Conservation (phyloP, 2,888 invertebrate species). For the Sesamia inferens region DNA sequence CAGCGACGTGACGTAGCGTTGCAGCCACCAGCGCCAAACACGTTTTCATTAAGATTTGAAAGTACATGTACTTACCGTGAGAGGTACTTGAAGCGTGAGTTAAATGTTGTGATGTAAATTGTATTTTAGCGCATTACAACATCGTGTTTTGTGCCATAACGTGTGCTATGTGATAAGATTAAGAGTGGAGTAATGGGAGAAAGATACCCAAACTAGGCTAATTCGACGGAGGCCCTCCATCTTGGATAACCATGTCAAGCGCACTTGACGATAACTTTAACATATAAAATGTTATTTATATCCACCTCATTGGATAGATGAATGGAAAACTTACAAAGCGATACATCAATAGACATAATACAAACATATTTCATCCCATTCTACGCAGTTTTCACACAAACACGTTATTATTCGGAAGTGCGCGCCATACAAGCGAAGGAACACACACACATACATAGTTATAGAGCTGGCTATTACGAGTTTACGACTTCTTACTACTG, state of each 20-base stretch:
- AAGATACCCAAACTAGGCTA: conserved; percentile 55
- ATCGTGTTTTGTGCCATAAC: conserved; percentile 47
- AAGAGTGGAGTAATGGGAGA: conserved; percentile 39
- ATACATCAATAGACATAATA: conserved; percentile 43
- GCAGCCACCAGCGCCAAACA: conserved; percentile 54
- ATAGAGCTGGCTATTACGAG: conserved; percentile 40
- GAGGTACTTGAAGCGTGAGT: conserved; percentile 48
- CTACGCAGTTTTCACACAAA: conserved; percentile 63
- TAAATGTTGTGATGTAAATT: conserved; percentile 56
- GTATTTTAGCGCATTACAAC: conserved; percentile 58
- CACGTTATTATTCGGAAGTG: conserved; percentile 59
- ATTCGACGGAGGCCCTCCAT: conserved; percentile 48
- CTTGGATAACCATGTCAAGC: conserved; percentile 42
- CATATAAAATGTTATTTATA: conserved; percentile 16
- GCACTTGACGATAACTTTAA: conserved; percentile 27
- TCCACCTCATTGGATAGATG: conserved; percentile 14
- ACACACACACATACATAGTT: conserved; percentile 25
- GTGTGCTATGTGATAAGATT: conserved; percentile 49
- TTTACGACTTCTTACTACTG: conserved; percentile 54
- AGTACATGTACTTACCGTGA: conserved; percentile 48
- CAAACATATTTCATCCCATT: conserved; percentile 49
- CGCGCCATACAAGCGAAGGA: conserved; percentile 25
- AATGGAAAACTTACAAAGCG: conserved; percentile 54
- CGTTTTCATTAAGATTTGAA: conserved; percentile 57
- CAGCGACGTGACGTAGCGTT: conserved; percentile 52